These are phyloP conservation scores for Spilarctia lutea DNA, from an alignment of 2,888 invertebrate species.

Conservation along the genomic window DNA sequence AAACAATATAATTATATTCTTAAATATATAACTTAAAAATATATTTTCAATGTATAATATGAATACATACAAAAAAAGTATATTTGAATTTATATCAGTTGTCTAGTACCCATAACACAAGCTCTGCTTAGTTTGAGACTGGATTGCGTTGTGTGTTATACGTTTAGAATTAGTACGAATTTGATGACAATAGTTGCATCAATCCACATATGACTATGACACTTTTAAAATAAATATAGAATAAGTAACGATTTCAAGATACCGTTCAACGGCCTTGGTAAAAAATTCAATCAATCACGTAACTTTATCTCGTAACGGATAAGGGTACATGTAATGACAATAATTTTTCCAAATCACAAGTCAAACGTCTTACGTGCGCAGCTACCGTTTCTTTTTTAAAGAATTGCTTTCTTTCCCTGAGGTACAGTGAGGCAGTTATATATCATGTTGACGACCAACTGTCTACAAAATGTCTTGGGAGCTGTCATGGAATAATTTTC, in stretches of 20 bases:
- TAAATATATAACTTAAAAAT: no score
- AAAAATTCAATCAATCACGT: background rate
- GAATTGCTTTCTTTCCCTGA: background rate
- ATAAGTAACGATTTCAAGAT: background rate
- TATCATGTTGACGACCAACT: background rate
- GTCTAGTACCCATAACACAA: no score
- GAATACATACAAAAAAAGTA: no score
- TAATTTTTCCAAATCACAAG: background rate
- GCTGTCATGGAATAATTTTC: background rate
- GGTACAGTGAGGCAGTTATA: background rate
- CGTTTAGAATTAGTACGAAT: no score
- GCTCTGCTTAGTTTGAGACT: no score
- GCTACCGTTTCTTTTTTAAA: background rate
- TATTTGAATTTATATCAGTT: no score
- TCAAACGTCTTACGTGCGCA: background rate
- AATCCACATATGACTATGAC: background rate
- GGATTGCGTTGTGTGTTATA: no score
- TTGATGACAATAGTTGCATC: background rate
- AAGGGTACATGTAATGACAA: background rate
- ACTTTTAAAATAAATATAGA: background rate
- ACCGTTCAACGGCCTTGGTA: background rate
- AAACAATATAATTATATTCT: background rate
- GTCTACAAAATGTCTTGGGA: background rate
- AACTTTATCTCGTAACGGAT: background rate
- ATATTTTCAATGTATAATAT: no score